Conservation (phyloP, 2,113 vertebrate species). For the Sisor rabdophorus region DNA sequence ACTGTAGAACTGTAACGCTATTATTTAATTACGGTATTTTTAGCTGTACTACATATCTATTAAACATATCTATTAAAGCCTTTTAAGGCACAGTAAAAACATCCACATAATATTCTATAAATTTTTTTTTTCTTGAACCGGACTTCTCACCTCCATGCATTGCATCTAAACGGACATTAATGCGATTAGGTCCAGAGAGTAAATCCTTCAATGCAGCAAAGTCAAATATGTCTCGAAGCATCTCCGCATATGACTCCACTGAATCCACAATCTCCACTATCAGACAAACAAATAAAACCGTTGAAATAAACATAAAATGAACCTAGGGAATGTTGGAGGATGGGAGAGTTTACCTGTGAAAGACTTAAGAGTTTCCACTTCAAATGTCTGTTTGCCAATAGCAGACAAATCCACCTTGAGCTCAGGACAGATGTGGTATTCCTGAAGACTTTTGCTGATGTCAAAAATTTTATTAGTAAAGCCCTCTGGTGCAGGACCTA, state of each 20-base stretch:
- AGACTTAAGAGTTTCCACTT: constrained; percentile 91
- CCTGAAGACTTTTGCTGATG: constrained; percentile 90
- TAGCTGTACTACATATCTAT: too few species aligned
- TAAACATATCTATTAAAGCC: too few species aligned
- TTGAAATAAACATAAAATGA: not conserved
- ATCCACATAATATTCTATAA: not conserved
- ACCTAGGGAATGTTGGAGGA: not conserved
- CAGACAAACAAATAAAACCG: not conserved
- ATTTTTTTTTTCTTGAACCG: not conserved
- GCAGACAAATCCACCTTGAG: constrained; percentile 85
- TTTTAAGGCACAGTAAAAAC: not conserved
- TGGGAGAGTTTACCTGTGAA: constrained; percentile 76
- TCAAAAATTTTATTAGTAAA: constrained; percentile 96
- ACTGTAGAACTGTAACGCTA: not conserved
- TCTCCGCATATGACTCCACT: constrained; percentile 86
- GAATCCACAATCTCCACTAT: constrained; percentile 97
- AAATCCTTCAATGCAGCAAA: constrained; percentile 88
- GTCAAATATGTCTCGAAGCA: constrained; percentile 94
- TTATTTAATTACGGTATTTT: too few species aligned
- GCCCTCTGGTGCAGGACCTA: constrained; percentile 92
- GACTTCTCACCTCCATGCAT: constrained; percentile 89
- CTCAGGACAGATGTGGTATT: constrained; percentile 93
- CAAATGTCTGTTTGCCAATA: constrained; percentile 93
- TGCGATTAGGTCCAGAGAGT: constrained; percentile 83
- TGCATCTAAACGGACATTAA: constrained; percentile 90